phyloP scores from a whole-genome alignment of 2,888 invertebrate species.

The Tenthredo amoena region DNA sequence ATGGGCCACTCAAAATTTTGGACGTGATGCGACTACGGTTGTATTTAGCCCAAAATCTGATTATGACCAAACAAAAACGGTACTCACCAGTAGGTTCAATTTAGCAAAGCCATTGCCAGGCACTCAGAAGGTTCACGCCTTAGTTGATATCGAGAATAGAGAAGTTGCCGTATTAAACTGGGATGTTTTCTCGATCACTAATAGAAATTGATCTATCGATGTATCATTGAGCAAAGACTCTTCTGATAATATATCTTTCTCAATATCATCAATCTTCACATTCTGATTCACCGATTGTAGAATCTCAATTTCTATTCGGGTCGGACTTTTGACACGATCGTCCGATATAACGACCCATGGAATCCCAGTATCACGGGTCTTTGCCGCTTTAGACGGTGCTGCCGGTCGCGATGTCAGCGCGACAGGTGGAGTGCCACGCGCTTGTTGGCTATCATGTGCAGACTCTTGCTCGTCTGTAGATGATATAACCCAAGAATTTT shows the following conservation, averaged over 20 bases:
- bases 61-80: not conserved
- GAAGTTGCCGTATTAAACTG: constrained; percentile 5
- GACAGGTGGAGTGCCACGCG: no score
- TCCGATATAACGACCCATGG: no score
- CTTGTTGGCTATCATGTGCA: no score
- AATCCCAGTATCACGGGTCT: no score
- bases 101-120: not conserved
- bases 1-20: not conserved
- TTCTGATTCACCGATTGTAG: no score
- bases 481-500: no score
- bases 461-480: no score
- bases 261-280: not conserved
- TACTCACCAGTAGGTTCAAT: not conserved
- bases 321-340: not conserved
- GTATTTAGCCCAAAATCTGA: not conserved
- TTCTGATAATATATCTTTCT: not conserved
- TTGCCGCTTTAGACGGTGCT: no score
- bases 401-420: no score
- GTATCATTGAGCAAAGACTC: constrained; percentile 5
- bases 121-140: not conserved
- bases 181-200: not conserved
- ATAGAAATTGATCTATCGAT: constrained; percentile 14
- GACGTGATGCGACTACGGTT: not conserved
- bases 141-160: not conserved
- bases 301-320: not conserved